Conservation (phyloP, 2,113 vertebrate species). For the Hepsetus odoe region DNA sequence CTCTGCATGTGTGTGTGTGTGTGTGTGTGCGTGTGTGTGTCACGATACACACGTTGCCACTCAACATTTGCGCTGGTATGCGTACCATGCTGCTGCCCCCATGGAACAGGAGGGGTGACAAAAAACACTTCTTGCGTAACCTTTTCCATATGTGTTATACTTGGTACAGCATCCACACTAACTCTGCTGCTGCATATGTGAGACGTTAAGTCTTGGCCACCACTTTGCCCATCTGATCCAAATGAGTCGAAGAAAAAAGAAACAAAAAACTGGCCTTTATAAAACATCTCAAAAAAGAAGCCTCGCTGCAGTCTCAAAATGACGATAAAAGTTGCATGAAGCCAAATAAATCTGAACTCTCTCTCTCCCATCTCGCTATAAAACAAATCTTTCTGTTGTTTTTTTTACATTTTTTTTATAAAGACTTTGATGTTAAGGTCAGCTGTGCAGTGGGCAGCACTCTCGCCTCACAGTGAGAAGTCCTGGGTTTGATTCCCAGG, state of each 20-base stretch:
- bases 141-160: conserved; percentile 47
- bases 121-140: conserved; percentile 44
- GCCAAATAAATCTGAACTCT: conserved; percentile 11
- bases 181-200: conserved; percentile 44
- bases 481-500: too few species aligned
- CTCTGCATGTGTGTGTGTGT: conserved; percentile 8
- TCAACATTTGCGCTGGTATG: conserved; percentile 38
- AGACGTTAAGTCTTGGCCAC: conserved; percentile 41
- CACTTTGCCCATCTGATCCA: conserved; percentile 41
- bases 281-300: conserved; percentile 32
- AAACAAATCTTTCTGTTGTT: too few species aligned
- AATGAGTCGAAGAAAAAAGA: not conserved
- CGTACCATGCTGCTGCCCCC: conserved; percentile 41
- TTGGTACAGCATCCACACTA: conserved; percentile 15
- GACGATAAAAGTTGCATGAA: conserved; percentile 2
- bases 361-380: too few species aligned
- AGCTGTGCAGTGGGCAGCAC: too few species aligned
- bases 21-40: not conserved
- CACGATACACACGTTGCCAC: conserved; percentile 5
- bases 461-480: too few species aligned
- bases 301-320: conserved; percentile 23
- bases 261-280: conserved; percentile 28
- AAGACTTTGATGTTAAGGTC: too few species aligned
- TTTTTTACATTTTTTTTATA: too few species aligned
- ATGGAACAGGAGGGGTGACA: conserved; percentile 44